Conservation (phyloP, 2,113 vertebrate species). For the Phylloscopus trochiloides region DNA sequence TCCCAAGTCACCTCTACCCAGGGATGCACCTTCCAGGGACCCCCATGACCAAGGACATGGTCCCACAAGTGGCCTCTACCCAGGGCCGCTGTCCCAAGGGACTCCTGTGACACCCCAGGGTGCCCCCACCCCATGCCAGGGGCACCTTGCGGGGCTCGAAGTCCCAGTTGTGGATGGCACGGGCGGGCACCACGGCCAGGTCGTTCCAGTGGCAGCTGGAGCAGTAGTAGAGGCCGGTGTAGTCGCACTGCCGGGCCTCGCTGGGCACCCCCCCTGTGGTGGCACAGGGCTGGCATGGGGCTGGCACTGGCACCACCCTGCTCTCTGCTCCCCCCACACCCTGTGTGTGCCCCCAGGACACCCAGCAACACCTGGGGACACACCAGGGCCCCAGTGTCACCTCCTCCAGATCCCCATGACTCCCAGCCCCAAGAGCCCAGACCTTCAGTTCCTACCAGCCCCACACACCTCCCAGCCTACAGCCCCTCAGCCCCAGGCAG, state of each 20-base stretch:
- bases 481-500: not conserved
- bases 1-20: not conserved
- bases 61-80: not conserved
- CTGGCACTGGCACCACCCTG: fast-evolving
- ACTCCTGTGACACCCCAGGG: fast-evolving
- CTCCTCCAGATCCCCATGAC: not conserved
- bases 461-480: not conserved
- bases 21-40: not conserved
- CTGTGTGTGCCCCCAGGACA: not conserved
- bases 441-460: not conserved
- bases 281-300: not conserved
- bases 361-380: not conserved
- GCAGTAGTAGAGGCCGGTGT: slow-evolving; percentile 96
- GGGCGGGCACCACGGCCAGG: slow-evolving; percentile 86
- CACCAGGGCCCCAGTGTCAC: fast-evolving
- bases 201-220: slow-evolving; percentile 98
- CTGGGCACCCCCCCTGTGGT: slow-evolving; percentile 85
- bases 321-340: not conserved
- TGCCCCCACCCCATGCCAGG: not conserved
- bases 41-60: not conserved
- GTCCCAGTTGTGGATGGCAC: slow-evolving; percentile 98
- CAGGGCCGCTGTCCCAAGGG: not conserved
- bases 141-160: slow-evolving; percentile 91
- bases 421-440: not conserved
- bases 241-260: slow-evolving; percentile 95